These are phyloP conservation scores for Tretioscincus oriximinensis DNA, from an alignment of 2,113 vertebrate genomes.

Conservation along the genomic window DNA sequence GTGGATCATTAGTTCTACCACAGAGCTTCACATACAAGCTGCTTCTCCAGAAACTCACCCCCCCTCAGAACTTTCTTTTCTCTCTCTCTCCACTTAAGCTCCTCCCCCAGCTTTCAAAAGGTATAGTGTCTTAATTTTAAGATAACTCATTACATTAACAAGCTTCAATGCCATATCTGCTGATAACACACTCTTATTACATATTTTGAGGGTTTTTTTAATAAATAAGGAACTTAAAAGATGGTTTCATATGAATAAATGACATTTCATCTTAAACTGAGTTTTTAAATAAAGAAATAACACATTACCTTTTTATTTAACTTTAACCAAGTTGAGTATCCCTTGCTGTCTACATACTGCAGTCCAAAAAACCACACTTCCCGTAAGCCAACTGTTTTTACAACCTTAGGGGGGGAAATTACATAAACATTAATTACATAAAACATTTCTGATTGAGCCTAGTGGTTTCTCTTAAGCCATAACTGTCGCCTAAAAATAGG, in stretches of 20 bases:
- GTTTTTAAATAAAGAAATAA: not conserved
- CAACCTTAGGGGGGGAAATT: constrained; percentile 80
- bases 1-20: no score
- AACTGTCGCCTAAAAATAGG: constrained; percentile 5
- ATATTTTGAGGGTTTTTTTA: no score
- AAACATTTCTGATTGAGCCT: not conserved
- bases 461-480: not conserved
- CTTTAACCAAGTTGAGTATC: constrained; percentile 96
- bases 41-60: no score
- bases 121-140: no score
- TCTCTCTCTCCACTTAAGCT: no score
- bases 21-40: no score
- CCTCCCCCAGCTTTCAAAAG: no score
- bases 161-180: no score
- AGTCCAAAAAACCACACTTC: constrained; percentile 99
- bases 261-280: not conserved
- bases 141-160: no score
- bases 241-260: not conserved
- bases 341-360: constrained; percentile 96
- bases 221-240: no score
- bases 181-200: no score
- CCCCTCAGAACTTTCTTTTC: no score
- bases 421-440: constrained; percentile 27
- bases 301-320: constrained; percentile 92
- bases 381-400: constrained; percentile 95